Evolutionary conservation across 2,888 invertebrate species (phyloP).

Genomic region (Zonitis immaculata): DNA sequence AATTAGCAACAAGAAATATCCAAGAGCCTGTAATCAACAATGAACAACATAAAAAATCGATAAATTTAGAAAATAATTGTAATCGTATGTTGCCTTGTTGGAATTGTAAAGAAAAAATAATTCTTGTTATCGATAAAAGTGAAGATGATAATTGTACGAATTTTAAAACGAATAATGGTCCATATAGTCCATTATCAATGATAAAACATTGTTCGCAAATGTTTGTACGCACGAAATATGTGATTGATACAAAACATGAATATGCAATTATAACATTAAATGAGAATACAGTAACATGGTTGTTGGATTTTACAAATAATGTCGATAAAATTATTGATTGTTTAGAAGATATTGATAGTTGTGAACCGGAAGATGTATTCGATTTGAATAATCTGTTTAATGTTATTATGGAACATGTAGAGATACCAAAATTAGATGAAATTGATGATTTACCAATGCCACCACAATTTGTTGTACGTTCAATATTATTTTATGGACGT

Average conservation of each 20-base stretch:
- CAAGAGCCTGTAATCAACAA: no score
- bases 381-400: slow-evolving; percentile 57
- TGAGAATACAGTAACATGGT: slow-evolving; percentile 52
- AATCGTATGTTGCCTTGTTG: neutral
- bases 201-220: slow-evolving; percentile 59
- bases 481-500: slow-evolving; percentile 63
- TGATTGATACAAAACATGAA: slow-evolving; percentile 58
- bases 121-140: slow-evolving; percentile 60
- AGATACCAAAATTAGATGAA: slow-evolving; percentile 49
- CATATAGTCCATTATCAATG: slow-evolving; percentile 57
- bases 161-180: slow-evolving; percentile 54
- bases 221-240: slow-evolving; percentile 59
- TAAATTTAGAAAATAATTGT: neutral
- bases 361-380: slow-evolving; percentile 52
- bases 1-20: no score
- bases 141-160: slow-evolving; percentile 54
- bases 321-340: slow-evolving; percentile 54
- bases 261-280: slow-evolving; percentile 60
- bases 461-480: slow-evolving; percentile 58
- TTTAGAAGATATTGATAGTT: slow-evolving; percentile 55
- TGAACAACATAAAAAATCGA: no score
- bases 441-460: slow-evolving; percentile 46
- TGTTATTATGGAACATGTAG: slow-evolving; percentile 52
- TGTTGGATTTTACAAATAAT: slow-evolving; percentile 61
- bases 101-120: slow-evolving; percentile 52